Evolutionary conservation across 2,888 invertebrate species (phyloP).

Genomic region (Amphipoea oculea): DNA sequence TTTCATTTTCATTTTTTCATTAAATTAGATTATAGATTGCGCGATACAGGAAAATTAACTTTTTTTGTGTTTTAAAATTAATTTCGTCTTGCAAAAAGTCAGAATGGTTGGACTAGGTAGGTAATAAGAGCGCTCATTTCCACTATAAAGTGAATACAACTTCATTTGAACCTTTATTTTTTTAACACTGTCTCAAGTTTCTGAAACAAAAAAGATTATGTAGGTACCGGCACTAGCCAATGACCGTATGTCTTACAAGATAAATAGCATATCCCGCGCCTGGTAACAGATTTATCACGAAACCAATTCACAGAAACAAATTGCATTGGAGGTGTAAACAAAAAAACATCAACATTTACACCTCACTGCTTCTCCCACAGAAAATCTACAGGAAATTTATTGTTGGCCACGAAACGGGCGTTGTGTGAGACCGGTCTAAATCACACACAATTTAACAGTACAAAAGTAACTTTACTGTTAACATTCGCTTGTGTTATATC

Average conservation of each 20-base stretch:
- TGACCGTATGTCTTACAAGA: slow-evolving; percentile 41
- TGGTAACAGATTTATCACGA: slow-evolving; percentile 69
- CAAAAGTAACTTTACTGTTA: slow-evolving; percentile 71
- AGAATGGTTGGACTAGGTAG: neutral
- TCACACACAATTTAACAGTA: slow-evolving; percentile 77
- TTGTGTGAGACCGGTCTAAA: slow-evolving; percentile 62
- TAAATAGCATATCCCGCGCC: slow-evolving; percentile 33
- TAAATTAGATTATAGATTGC: neutral
- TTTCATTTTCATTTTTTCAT: too few species aligned
- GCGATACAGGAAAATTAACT: too few species aligned
- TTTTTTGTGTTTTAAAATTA: neutral
- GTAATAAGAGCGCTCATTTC: neutral
- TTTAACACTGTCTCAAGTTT: neutral
- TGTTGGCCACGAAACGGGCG: slow-evolving; percentile 10
- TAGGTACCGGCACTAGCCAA: slow-evolving; percentile 24
- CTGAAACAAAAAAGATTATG: neutral
- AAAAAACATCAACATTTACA: slow-evolving; percentile 33
- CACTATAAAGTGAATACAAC: neutral
- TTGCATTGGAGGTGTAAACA: slow-evolving; percentile 43
- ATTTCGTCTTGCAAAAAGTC: neutral
- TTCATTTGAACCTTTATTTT: neutral
- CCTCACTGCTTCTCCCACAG: slow-evolving; percentile 17
- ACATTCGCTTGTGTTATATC: slow-evolving; percentile 66
- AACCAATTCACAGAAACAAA: slow-evolving; percentile 54
- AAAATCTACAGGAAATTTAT: slow-evolving; percentile 44